phyloP scores from a whole-genome alignment of 2,113 vertebrate species.

The Chascanopsetta lugubris region DNA sequence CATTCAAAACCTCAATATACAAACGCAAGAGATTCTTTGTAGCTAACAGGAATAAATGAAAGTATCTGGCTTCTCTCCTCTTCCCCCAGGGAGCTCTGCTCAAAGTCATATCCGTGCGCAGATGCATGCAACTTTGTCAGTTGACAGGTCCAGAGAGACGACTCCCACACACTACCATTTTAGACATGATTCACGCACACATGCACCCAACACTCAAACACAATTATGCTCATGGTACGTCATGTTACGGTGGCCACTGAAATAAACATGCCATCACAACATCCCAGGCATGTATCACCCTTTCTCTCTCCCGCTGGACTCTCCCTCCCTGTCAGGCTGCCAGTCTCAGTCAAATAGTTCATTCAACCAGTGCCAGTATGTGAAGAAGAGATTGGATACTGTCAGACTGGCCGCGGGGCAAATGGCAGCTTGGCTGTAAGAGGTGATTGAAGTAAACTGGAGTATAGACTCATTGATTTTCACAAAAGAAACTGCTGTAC shows the following conservation, averaged over 20 bases:
- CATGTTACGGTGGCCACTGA: slow-evolving; percentile 17
- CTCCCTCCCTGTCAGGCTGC: slow-evolving; percentile 10
- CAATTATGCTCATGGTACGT: background rate
- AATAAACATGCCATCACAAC: slow-evolving; percentile 42
- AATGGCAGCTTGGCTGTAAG: slow-evolving; percentile 38
- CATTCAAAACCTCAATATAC: background rate
- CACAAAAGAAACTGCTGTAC: slow-evolving; percentile 39
- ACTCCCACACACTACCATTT: slow-evolving; percentile 59
- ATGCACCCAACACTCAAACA: background rate
- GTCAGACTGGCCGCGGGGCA: slow-evolving; percentile 25
- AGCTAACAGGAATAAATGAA: slow-evolving; percentile 17
- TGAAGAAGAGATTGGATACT: slow-evolving; percentile 28
- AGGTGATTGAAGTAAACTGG: slow-evolving; percentile 53
- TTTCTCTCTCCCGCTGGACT: slow-evolving; percentile 1
- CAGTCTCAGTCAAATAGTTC: slow-evolving; percentile 15
- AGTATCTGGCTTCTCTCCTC: background rate
- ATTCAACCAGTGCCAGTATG: slow-evolving; percentile 35
- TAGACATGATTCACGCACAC: slow-evolving; percentile 39
- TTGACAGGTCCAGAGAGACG: slow-evolving; percentile 47
- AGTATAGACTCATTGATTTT: slow-evolving; percentile 61
- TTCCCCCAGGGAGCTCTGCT: slow-evolving; percentile 8
- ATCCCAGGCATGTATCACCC: slow-evolving; percentile 1
- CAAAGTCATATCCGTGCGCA: slow-evolving; percentile 43
- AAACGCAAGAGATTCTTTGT: background rate
- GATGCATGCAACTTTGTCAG: slow-evolving; percentile 58